Base-by-base conservation (phyloP, 2,113 vertebrate genomes). In the Pseudonaja textilis region DNA sequence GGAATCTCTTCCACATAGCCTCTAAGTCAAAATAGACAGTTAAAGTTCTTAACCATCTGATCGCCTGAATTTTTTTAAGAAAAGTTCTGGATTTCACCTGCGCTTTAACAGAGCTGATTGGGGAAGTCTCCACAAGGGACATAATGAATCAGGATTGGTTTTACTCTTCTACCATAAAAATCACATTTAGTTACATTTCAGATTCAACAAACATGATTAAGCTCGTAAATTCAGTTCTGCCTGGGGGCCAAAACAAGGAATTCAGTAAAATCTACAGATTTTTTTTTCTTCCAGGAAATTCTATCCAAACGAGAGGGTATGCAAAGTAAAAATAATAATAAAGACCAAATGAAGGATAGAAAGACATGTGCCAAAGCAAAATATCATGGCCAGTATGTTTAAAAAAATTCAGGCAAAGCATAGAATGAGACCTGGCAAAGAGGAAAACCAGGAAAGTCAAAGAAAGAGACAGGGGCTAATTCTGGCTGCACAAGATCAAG, bases 161-260 rank as follows among this genome's bases (percentile, higher is more conserved):
- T 12, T 39, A 54, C 39, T 56, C 56, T 42, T 92, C 88, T 88
- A 74, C 47, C 86, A 69, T 26, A 25, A 9, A 59, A 42, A 69
- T 42, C 14, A 4, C 47, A 86, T 54, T 88, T 92, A 50, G 22
- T 52, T 88, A 42, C 86, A 92, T 55, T 55, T 55, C 50, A 57
- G 42, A 87, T 91, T 87, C 57, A 29, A 91, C 90, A 91, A 50
- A 87, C 55, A 59, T 26, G 45, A n/a, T 3, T 91, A 29, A 91
- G 47, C 42, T 50, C 6, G 5, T 59, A 86, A 20, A 59, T 61
- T 91, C 55, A 3, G 47, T 89, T 92, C 87, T 89, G 1, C 16
- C 25, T 92, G 25, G 25, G 14, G 42, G 9, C 39, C 20, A 57
- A 39, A 23, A n/a, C 45, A 47, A 9, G 14, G 52, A 81, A 89